Percentiles rank a stretch among this genome's conserved stretches.
phyloP scores from a whole-genome alignment of 2,888 invertebrate species.

The Diploptera punctata region DNA sequence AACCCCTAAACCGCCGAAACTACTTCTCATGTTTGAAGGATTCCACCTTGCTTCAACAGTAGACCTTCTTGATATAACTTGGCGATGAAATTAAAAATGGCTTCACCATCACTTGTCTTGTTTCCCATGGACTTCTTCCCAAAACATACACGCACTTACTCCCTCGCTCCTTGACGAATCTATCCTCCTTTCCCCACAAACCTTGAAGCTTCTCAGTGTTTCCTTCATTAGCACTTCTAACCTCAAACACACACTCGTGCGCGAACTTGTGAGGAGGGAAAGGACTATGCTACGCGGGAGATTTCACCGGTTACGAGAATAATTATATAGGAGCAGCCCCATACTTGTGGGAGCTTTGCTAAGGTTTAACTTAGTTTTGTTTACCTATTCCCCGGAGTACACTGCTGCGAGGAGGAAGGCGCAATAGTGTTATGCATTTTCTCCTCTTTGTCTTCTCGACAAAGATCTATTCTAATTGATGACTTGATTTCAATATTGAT shows the following conservation, averaged over 20 bases:
- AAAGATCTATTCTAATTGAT: too few relatives aligned
- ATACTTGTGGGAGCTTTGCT: slow-evolving; percentile 26
- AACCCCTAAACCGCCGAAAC: too few relatives aligned
- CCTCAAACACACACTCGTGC: slow-evolving; percentile 22
- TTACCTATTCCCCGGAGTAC: slow-evolving; percentile 30
- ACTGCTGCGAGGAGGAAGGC: too few relatives aligned
- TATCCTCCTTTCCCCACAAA: neutral
- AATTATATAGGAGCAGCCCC: slow-evolving; percentile 15
- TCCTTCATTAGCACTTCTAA: slow-evolving; percentile 32
- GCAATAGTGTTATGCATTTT: too few relatives aligned
- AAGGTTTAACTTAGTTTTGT: slow-evolving; percentile 34
- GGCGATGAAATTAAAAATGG: slow-evolving; percentile 7
- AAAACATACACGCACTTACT: too few relatives aligned
- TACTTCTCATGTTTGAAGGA: too few relatives aligned
- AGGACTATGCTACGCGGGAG: neutral
- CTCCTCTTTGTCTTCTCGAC: too few relatives aligned
- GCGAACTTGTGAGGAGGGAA: neutral
- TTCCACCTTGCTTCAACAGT: too few relatives aligned
- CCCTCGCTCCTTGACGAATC: too few relatives aligned
- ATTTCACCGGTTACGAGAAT: slow-evolving; percentile 23
- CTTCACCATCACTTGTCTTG: slow-evolving; percentile 23
- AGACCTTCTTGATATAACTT: slow-evolving; percentile 15
- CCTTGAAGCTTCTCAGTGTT: slow-evolving; percentile 15
- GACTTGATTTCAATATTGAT: too few relatives aligned
- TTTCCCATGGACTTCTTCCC: slow-evolving; percentile 26